Base-by-base conservation (phyloP, 2,888 invertebrate species). In the Ellobium chinense region DNA sequence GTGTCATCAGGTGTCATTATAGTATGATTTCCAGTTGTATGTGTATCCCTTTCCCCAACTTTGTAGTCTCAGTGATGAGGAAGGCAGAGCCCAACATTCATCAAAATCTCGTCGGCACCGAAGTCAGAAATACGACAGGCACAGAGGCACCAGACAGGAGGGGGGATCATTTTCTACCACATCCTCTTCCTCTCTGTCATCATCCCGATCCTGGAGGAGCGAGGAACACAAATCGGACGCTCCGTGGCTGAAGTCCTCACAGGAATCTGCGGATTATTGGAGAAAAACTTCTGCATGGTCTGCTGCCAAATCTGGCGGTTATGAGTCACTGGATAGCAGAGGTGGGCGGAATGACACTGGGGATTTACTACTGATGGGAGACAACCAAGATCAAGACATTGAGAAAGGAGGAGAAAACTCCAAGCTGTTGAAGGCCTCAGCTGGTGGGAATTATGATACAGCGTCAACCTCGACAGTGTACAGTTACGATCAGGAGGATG, bases 391-490 rank as follows among this genome's bases (percentile, higher is more conserved):
- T 29, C 29, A 72, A 27, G 68, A 31, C 24, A 29, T 62, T 54
- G 24, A 54, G 46, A 27, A n/a, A 12, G 63, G 4, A 2, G 54
- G 56, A 37, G 60, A 58, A 46, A 76, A 27, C 54, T 37, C 54
- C 24, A 2, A 5, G 9, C 5, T n/a, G 7, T 2, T 5, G 12
- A 29, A 4, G 5, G 39, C 3, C 3, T 72, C 54, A 39, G 29
- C 76, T 66, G 34, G 46, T 18, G 46, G 24, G 62, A 80, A 69
- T 36, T 68, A 14, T 62, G 75, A 68, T 4, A 29, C 27, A n/a
- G 80, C 80, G n/a, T 80, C 80, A 7, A 80, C 69, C n/a, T 69
- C 68, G 18, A 80, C 75, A 5, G 54, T 80, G 4, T 69, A 69
- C 46, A 80, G 80, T 62, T 69, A 69, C 34, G 75, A 75, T 63